Percentiles rank a stretch among this genome's conserved stretches.
Evolutionary conservation across 2,113 vertebrate species (phyloP).

Genomic region (Actenoides hombroni): DNA sequence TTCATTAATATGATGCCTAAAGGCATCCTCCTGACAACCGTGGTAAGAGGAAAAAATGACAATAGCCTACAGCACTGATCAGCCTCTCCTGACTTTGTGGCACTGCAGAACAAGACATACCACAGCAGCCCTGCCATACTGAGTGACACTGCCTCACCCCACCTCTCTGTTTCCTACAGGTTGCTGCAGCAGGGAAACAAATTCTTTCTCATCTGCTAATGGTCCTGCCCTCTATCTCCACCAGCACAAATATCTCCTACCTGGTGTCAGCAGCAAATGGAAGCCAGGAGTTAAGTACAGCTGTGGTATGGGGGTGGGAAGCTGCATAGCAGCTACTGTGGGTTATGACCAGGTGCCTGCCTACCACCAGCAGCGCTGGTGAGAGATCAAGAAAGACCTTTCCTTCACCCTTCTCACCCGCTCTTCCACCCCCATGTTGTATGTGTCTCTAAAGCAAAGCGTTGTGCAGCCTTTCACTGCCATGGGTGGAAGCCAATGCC

Average conservation of each 20-base stretch:
- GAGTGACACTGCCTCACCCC: neutral
- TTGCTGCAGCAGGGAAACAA: neutral
- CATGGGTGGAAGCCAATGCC: neutral
- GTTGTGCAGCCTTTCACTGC: neutral
- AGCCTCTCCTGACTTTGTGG: slow-evolving; percentile 33
- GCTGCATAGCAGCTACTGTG: neutral
- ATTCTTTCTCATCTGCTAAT: neutral
- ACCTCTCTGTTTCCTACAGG: neutral
- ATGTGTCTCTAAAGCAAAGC: neutral
- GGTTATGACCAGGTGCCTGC: neutral
- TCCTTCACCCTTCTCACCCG: neutral
- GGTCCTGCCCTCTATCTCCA: neutral
- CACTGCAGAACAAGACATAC: neutral
- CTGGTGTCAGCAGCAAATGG: neutral
- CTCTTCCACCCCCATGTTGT: neutral
- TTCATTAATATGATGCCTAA: slow-evolving; percentile 50
- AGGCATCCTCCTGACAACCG: neutral
- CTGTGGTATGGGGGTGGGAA: neutral
- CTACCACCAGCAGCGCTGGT: neutral
- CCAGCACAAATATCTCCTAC: neutral
- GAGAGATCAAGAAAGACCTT: neutral
- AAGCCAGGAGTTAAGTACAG: neutral
- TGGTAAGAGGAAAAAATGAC: slow-evolving; percentile 37
- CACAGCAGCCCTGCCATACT: neutral
- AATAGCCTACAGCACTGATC: slow-evolving; percentile 24